phyloP scores from a whole-genome alignment of 2,113 vertebrate species.

The Paramisgurnus dabryanus region DNA sequence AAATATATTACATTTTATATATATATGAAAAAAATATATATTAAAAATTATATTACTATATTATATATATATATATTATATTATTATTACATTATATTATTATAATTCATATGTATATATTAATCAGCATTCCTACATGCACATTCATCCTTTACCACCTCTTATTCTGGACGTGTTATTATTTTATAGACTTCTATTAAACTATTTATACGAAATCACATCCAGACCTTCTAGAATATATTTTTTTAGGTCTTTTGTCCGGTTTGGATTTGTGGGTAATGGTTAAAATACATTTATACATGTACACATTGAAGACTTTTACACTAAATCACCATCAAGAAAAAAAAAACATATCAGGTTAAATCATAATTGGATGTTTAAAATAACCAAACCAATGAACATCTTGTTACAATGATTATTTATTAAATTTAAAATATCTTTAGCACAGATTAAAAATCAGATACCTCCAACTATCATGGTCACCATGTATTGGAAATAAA shows the following conservation, averaged over 20 bases:
- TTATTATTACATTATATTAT: too few species aligned
- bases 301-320: too few species aligned
- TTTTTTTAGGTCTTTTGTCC: not conserved
- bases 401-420: slow-evolving; percentile 80
- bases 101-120: not conserved
- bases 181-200: too few species aligned
- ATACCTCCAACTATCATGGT: slow-evolving; percentile 81
- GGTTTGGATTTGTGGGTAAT: not conserved
- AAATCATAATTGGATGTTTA: not conserved
- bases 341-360: not conserved
- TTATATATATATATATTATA: too few species aligned
- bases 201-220: too few species aligned
- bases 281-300: not conserved
- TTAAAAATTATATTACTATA: too few species aligned
- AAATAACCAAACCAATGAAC: slow-evolving; percentile 20
- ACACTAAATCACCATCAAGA: too few species aligned
- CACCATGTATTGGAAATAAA: slow-evolving; percentile 76
- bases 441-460: slow-evolving; percentile 85
- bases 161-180: slow-evolving; percentile 7
- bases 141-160: slow-evolving; percentile 49
- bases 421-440: slow-evolving; percentile 89
- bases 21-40: too few species aligned
- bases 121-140: slow-evolving; percentile 43
- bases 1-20: too few species aligned
- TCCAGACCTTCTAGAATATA: too few species aligned